A percentile compares a stretch with the other conserved stretches of the same genome.
phyloP scores from a whole-genome alignment of 2,888 invertebrate species.

The Lepidochitona cinerea region DNA sequence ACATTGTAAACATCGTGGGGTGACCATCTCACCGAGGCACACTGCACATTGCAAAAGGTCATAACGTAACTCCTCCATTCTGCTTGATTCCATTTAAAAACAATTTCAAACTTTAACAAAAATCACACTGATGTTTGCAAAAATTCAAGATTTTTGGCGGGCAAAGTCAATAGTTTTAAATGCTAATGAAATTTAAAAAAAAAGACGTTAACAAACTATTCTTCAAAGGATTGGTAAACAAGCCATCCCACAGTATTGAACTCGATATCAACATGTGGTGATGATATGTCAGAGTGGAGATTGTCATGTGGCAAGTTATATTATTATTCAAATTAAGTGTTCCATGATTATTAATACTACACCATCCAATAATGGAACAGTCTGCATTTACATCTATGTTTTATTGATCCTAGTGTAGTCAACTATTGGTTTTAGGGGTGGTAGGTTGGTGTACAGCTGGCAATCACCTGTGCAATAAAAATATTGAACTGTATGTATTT shows the following conservation, averaged over 20 bases:
- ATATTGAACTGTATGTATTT: neutral
- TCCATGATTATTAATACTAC: neutral
- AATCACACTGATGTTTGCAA: no score
- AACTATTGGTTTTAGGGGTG: neutral
- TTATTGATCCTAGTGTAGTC: neutral
- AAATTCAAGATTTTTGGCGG: no score
- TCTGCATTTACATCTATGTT: neutral
- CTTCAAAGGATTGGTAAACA: no score
- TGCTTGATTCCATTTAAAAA: neutral
- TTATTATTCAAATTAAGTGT: neutral
- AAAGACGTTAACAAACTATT: no score
- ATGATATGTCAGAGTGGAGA: no score
- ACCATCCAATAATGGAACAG: neutral
- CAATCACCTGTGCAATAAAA: neutral
- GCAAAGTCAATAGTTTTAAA: no score
- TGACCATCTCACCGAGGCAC: constrained; percentile 31
- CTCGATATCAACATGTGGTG: no score
- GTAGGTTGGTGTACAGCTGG: neutral
- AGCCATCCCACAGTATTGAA: no score
- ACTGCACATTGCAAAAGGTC: constrained; percentile 39
- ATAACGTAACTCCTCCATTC: neutral
- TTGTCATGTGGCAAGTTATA: neutral
- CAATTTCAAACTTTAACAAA: no score
- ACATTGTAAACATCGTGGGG: constrained; percentile 36
- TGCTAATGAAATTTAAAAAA: no score